A percentile compares a stretch with the other conserved stretches of the same genome.
phyloP scores from a whole-genome alignment of 1,140 invertebrate species.

The Centruroides vittatus region DNA sequence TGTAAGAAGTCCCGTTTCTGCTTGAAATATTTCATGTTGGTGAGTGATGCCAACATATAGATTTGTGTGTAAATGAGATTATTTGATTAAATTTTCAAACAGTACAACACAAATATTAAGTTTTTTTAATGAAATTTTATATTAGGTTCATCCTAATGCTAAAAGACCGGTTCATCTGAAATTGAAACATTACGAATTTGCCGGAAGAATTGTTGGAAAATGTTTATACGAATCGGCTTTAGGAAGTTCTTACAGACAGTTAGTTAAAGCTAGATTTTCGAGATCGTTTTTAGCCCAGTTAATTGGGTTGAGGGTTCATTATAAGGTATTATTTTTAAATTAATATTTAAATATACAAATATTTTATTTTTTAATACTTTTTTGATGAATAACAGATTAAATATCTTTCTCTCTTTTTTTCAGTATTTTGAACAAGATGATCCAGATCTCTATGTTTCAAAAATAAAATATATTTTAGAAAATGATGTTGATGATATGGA shows the following conservation, averaged over 20 bases:
- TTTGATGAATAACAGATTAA: too few species aligned
- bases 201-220: slow-evolving; percentile 85
- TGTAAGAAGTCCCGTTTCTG: too few species aligned
- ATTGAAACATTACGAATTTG: slow-evolving; percentile 82
- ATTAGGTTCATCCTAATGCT: slow-evolving; percentile 67
- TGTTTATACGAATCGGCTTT: slow-evolving; percentile 82
- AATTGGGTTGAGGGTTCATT: slow-evolving; percentile 80
- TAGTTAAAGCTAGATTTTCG: slow-evolving; percentile 77
- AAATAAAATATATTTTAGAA: slow-evolving; percentile 82
- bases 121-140: too few species aligned
- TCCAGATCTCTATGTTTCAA: slow-evolving; percentile 77
- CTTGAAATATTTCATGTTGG: too few species aligned
- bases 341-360: too few species aligned
- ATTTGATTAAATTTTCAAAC: too few species aligned
- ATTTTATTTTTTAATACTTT: too few species aligned
- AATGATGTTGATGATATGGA: slow-evolving; percentile 77
- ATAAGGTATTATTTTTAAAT: slow-evolving; percentile 43
- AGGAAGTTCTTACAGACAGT: slow-evolving; percentile 68
- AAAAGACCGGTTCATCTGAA: slow-evolving; percentile 56
- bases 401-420: slow-evolving; percentile 10
- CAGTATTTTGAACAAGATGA: slow-evolving; percentile 93
- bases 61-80: too few species aligned
- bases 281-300: slow-evolving; percentile 88
- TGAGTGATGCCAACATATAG: too few species aligned
- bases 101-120: too few species aligned